phyloP scores from a whole-genome alignment of 1,140 invertebrate genomes.

The Pogonomyrmex barbatus region DNA sequence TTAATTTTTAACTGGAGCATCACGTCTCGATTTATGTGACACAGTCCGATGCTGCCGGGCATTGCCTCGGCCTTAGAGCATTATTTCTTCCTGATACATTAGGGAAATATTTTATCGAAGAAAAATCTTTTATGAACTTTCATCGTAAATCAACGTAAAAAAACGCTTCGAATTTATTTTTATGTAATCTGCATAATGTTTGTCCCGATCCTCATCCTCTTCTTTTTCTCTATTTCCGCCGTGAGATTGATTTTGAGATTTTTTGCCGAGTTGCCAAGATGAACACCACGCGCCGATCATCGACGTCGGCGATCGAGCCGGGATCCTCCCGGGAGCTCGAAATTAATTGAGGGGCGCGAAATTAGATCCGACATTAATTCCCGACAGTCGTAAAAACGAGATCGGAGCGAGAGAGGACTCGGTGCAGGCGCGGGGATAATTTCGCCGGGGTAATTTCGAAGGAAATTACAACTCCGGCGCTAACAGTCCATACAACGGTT shows the following conservation, averaged over 20 bases:
- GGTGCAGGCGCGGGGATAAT: conserved; percentile 37
- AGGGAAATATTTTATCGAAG: conserved; percentile 12
- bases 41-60: too few species aligned
- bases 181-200: background rate
- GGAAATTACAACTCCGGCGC: conserved; percentile 45
- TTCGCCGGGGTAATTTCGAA: conserved; percentile 40
- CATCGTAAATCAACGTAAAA: background rate
- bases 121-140: conserved; percentile 31
- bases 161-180: background rate
- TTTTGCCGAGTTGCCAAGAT: conserved; percentile 8
- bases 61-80: background rate
- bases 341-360: conserved; percentile 58
- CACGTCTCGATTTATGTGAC: conserved; percentile 26
- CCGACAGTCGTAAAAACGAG: conserved; percentile 45
- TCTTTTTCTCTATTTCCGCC: background rate
- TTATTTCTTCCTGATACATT: background rate
- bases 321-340: conserved; percentile 15
- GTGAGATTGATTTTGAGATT: conserved; percentile 16
- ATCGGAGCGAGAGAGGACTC: conserved; percentile 8
- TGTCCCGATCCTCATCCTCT: background rate
- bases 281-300: conserved; percentile 45
- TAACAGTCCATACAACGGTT: conserved; percentile 53
- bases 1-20: conserved; percentile 25
- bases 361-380: conserved; percentile 63
- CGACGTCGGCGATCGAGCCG: conserved; percentile 4